These are phyloP conservation scores for Odontocerum albicorne DNA, from an alignment of 2,888 invertebrate genomes.

Conservation along the genomic window DNA sequence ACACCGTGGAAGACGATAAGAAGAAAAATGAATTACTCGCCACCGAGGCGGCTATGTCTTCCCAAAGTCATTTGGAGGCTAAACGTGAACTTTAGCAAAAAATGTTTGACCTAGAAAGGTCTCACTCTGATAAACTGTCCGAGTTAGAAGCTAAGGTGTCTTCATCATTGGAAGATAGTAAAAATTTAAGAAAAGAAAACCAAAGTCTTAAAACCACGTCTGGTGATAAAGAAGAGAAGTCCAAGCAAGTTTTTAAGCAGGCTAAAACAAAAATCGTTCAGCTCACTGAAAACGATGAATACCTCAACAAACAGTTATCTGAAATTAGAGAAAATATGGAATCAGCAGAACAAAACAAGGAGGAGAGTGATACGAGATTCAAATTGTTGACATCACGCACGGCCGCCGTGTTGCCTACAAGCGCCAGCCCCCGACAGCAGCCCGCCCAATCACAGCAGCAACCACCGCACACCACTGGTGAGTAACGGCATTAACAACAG, in stretches of 20 bases:
- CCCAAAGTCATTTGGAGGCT: constrained; percentile 49
- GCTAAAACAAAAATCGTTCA: constrained; percentile 74
- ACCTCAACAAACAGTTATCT: constrained; percentile 60
- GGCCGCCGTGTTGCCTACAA: constrained; percentile 79
- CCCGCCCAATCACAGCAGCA: constrained; percentile 38
- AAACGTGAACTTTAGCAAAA: constrained; percentile 58
- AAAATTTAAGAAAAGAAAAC: constrained; percentile 66
- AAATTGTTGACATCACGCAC: constrained; percentile 68
- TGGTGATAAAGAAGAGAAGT: constrained; percentile 65
- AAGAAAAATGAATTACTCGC: constrained; percentile 50
- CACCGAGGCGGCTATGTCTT: constrained; percentile 56
- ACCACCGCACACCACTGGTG: constrained; percentile 39
- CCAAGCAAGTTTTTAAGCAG: constrained; percentile 69
- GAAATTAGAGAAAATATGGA: constrained; percentile 56
- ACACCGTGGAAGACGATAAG: constrained; percentile 65
- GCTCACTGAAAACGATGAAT: constrained; percentile 69
- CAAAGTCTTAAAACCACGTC: constrained; percentile 59
- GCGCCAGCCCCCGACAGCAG: constrained; percentile 51
- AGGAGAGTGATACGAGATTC: constrained; percentile 60
- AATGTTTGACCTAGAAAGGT: constrained; percentile 47
- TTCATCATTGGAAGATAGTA: constrained; percentile 60
- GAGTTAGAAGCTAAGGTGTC: constrained; percentile 52
- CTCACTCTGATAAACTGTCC: constrained; percentile 44
- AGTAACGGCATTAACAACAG: constrained; percentile 38
- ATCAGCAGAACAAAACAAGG: constrained; percentile 56